Evolutionary conservation across 2,888 invertebrate genomes (phyloP).

Genomic region (Conistra vaccinii): DNA sequence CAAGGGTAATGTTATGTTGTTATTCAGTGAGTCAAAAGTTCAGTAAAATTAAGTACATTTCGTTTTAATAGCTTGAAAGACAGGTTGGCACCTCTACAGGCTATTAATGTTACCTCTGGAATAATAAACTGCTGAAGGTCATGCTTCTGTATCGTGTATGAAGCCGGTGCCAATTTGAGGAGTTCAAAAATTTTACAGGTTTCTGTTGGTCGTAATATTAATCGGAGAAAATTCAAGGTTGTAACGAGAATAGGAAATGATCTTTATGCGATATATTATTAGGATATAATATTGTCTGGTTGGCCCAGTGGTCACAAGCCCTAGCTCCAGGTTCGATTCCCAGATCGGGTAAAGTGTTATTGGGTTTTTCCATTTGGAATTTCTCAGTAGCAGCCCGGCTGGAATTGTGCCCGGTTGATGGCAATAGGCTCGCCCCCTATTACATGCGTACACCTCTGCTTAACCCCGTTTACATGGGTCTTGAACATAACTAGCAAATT

Average conservation of each 20-base stretch:
- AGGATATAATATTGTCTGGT: too few species aligned
- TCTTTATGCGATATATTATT: not conserved
- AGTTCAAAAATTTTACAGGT: slow-evolving; percentile 27
- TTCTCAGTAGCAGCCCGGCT: too few species aligned
- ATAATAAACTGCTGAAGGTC: slow-evolving; percentile 24
- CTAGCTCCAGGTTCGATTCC: too few species aligned
- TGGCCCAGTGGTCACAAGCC: not conserved
- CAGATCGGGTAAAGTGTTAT: too few species aligned
- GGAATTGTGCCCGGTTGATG: too few species aligned
- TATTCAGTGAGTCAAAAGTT: not conserved
- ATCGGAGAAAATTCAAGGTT: slow-evolving; percentile 30
- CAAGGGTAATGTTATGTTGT: not conserved
- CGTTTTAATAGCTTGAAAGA: not conserved
- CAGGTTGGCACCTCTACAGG: slow-evolving; percentile 13
- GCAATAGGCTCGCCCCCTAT: too few species aligned
- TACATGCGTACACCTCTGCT: too few species aligned
- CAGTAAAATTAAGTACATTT: not conserved
- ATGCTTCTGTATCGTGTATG: not conserved
- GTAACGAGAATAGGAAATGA: not conserved
- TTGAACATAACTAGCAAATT: not conserved
- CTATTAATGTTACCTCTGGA: not conserved
- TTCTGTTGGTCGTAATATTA: slow-evolving; percentile 33
- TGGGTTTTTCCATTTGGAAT: too few species aligned
- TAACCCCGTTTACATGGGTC: too few species aligned
- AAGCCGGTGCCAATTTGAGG: slow-evolving; percentile 13